These are phyloP conservation scores for Laterallus jamaicensis DNA, from an alignment of 2,113 vertebrate species.

Conservation along the genomic window DNA sequence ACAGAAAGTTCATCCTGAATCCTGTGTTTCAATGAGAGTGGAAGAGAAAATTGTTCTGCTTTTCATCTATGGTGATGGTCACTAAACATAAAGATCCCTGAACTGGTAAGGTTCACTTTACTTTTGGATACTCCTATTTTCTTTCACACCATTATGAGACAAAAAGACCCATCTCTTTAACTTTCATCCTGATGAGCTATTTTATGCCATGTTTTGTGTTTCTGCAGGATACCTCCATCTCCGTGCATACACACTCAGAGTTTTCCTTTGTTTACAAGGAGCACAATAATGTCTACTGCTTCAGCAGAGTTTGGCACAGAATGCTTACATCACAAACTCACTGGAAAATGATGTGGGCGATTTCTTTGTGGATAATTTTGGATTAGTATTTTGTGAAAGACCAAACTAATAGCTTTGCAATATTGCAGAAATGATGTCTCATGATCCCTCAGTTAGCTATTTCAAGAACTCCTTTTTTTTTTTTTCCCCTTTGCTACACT, in stretches of 20 bases:
- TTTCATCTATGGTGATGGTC: background rate
- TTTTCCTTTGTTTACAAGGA: background rate
- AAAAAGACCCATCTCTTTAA: background rate
- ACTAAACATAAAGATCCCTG: background rate
- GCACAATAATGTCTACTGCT: background rate
- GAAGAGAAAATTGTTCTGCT: background rate
- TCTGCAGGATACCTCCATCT: background rate
- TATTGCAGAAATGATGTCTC: background rate
- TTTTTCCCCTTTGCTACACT: background rate
- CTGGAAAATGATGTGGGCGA: background rate
- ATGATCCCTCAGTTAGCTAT: background rate
- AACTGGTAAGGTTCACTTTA: background rate
- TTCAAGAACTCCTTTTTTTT: background rate
- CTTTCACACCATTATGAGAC: background rate
- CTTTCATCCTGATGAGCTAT: background rate
- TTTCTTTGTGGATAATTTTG: background rate
- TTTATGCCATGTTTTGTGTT: background rate
- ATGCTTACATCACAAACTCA: background rate
- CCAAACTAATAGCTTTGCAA: background rate
- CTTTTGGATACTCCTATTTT: background rate
- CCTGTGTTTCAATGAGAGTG: background rate
- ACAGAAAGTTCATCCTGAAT: background rate
- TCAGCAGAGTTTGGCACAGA: background rate
- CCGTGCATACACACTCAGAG: rapidly evolving
- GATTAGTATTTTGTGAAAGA: background rate